A percentile compares a stretch with the other conserved stretches of the same genome.
phyloP scores from a whole-genome alignment of 2,797 vertebrate species.

The Oreonectes daqikongensis region DNA sequence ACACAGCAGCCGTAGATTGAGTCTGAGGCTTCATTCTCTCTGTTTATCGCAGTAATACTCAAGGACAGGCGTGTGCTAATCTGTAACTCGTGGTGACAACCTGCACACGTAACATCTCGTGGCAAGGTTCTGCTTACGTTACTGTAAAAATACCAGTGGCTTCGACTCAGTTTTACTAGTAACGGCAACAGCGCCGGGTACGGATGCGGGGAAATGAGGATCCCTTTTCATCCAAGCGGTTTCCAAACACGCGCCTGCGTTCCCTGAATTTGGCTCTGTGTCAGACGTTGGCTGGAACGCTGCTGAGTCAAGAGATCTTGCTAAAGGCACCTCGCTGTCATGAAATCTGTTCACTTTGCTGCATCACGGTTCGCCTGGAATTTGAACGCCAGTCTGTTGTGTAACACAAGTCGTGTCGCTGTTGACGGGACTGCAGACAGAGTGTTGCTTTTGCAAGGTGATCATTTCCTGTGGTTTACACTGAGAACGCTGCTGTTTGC shows the following conservation, averaged over 20 bases:
- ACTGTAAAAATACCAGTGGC: slow-evolving; percentile 44
- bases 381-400: slow-evolving; percentile 63
- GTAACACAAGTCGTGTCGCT: slow-evolving; percentile 59
- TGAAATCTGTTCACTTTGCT: slow-evolving; percentile 62
- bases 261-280: slow-evolving; percentile 11
- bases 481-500: neutral
- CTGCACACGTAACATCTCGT: slow-evolving; percentile 27
- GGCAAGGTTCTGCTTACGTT: slow-evolving; percentile 42
- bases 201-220: slow-evolving; percentile 23
- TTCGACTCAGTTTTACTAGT: slow-evolving; percentile 61
- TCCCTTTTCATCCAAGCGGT: slow-evolving; percentile 28
- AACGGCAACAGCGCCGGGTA: slow-evolving; percentile 52
- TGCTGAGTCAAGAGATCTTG: slow-evolving; percentile 35
- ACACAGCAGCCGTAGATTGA: neutral
- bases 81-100: slow-evolving; percentile 25
- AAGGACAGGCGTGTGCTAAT: slow-evolving; percentile 10
- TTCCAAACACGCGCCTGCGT: neutral
- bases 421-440: slow-evolving; percentile 56
- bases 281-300: slow-evolving; percentile 38
- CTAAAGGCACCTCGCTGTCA: slow-evolving; percentile 53
- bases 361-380: slow-evolving; percentile 58
- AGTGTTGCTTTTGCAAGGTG: slow-evolving; percentile 33
- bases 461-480: slow-evolving; percentile 24
- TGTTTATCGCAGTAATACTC: neutral
- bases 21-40: neutral